Base-by-base conservation (phyloP, 2,797 vertebrate genomes). In the Tapera naevia region DNA sequence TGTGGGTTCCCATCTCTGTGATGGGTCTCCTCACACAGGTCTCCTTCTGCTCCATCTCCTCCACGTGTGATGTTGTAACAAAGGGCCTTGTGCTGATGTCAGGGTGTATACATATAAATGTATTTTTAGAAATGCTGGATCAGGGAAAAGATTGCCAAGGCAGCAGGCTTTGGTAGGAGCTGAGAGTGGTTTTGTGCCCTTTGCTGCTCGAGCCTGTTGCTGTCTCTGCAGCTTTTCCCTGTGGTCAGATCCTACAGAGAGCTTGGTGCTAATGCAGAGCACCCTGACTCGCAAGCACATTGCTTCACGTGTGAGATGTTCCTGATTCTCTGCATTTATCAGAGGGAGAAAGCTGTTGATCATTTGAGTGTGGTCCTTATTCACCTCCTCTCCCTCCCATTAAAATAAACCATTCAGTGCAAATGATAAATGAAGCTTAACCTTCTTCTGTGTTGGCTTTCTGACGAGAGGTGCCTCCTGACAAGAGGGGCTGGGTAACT, bases 181-280 rank as follows among this genome's bases (percentile, higher is more conserved):
- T 6, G 17, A 27, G 5, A 5, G 1, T 41, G 23, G 7, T 0
- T 80, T 88, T 70, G 13, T 80, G 65, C 2, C 30, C 4, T 3
- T 5, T 2, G 2, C 4, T 30, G 53, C 76, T 80, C 0, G 0
- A 76, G 25, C 48, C 33, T 15, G 15, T 75, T 60, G 64, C 39
- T 76, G 12, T 46, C 60, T 24, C 64, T 76, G 17, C 25, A 33
- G 28, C 17, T 66, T 66, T 61, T 56, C 32, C 6, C 4, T 5
- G 2, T 19, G 79, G 39, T 27, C 9, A 3, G 5, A 28, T 27
- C 37, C 66, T 74, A 43, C 65, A 22, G 27, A 56, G 53, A 41
- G 25, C 32, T 80, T 35, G 28, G 15, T 62, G 69, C 57, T n/a
- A 37, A 14, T 51, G 43, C 75, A 48, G 60, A 74, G 16, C 27